Conservation (phyloP, 2,113 vertebrate species). For the Mungos mungo region DNA sequence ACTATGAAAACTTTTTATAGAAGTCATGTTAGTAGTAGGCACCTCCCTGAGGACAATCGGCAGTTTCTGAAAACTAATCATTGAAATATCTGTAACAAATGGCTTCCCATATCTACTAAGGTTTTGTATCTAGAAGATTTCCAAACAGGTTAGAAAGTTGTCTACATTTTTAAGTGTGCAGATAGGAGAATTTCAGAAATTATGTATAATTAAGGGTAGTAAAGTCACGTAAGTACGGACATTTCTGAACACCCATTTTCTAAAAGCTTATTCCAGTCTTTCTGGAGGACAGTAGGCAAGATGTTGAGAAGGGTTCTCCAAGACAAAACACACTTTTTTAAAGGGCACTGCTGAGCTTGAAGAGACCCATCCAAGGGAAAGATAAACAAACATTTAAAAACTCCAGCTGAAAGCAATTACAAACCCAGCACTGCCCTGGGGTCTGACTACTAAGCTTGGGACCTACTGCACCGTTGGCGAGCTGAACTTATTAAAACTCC, state of each 20-base stretch:
- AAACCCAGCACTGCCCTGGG: neutral
- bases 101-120: neutral
- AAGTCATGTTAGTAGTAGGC: neutral
- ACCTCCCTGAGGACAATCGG: neutral
- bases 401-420: neutral
- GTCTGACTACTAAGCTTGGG: neutral
- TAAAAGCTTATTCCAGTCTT: slow-evolving; percentile 3
- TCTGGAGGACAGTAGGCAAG: neutral
- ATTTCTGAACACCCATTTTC: slow-evolving; percentile 1
- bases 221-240: neutral
- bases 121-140: slow-evolving; percentile 26
- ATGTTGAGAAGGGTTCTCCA: neutral
- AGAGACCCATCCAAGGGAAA: slow-evolving; percentile 8
- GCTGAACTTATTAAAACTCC: neutral
- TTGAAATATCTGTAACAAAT: neutral
- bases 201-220: neutral
- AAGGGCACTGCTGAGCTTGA: neutral
- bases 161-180: neutral
- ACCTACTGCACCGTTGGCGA: neutral
- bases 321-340: neutral
- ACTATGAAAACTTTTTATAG: neutral
- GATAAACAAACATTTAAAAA: neutral
- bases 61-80: neutral
- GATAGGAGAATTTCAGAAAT: neutral
- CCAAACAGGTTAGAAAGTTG: neutral